Evolutionary conservation across 2,888 invertebrate species (phyloP).

Genomic region (Sycophila texana): DNA sequence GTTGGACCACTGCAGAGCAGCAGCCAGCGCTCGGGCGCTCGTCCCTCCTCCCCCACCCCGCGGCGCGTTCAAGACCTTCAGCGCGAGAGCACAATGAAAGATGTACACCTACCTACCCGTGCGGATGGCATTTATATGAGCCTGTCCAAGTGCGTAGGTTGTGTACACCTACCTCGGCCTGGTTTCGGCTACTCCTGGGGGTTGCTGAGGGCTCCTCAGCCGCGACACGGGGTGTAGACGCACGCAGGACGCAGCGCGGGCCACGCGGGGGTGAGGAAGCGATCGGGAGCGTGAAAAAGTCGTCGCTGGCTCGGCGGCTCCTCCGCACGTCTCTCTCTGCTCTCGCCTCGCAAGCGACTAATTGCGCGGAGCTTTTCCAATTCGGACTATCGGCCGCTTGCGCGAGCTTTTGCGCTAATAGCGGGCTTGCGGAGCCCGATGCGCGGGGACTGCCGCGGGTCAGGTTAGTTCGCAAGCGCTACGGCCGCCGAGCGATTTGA

Average conservation of each 20-base stretch:
- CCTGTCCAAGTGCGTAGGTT: no score
- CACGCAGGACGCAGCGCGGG: not conserved
- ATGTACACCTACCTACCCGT: no score
- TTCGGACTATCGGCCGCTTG: not conserved
- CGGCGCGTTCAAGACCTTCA: not conserved
- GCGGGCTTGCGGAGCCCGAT: not conserved
- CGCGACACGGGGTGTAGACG: not conserved
- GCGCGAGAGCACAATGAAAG: not conserved
- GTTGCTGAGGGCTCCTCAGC: not conserved
- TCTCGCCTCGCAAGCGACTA: not conserved
- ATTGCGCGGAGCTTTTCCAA: not conserved
- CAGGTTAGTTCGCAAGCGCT: no score
- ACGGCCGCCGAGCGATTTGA: not conserved
- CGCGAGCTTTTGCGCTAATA: no score
- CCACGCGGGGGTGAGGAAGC: no score
- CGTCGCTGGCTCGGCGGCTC: not conserved
- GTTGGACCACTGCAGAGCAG: conserved; percentile 46
- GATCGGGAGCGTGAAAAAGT: no score
- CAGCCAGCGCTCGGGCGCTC: conserved; percentile 18
- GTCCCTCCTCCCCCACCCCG: not conserved
- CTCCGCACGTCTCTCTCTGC: not conserved
- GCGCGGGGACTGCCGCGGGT: no score
- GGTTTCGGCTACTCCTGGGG: no score
- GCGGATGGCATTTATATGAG: no score
- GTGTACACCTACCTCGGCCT: no score